phyloP scores from a whole-genome alignment of 2,797 vertebrate genomes.

The Phoxinus dragarum region DNA sequence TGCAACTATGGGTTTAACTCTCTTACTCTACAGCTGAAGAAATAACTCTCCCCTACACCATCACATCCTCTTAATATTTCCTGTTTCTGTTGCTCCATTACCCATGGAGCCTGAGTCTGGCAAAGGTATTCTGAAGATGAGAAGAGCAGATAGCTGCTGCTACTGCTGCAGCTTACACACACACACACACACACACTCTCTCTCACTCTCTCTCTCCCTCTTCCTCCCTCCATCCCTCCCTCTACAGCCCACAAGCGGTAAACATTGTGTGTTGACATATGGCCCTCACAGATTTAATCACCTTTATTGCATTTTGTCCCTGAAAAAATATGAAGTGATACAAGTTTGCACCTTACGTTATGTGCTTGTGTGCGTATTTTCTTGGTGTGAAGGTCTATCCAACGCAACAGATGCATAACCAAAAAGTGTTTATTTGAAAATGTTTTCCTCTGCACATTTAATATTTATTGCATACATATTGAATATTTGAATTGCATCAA shows the following conservation, averaged over 20 bases:
- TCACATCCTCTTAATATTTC: constrained; percentile 79
- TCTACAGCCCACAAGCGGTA: constrained; percentile 48
- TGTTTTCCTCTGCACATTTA: background rate
- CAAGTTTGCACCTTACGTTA: constrained; percentile 21
- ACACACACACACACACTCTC: no score
- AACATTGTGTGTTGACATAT: constrained; percentile 66
- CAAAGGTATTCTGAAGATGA: constrained; percentile 53
- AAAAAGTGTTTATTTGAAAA: constrained; percentile 31
- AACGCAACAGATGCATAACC: background rate
- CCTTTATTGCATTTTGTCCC: constrained; percentile 61
- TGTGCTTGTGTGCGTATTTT: constrained; percentile 13
- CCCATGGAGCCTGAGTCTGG: constrained; percentile 70
- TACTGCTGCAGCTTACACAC: constrained; percentile 59
- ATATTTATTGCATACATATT: constrained; percentile 42
- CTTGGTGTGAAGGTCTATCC: background rate
- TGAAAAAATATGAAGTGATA: constrained; percentile 25
- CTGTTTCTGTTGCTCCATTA: constrained; percentile 76
- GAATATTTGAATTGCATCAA: constrained; percentile 34
- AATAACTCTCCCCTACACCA: constrained; percentile 67
- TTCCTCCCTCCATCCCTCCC: constrained; percentile 40
- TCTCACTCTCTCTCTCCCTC: constrained; percentile 49
- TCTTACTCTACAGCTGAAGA: constrained; percentile 68
- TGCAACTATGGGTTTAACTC: constrained; percentile 71
- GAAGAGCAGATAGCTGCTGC: constrained; percentile 21
- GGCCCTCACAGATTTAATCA: constrained; percentile 71